Base-by-base conservation (phyloP, 2,797 vertebrate genomes). In the Limnodromus scolopaceus region DNA sequence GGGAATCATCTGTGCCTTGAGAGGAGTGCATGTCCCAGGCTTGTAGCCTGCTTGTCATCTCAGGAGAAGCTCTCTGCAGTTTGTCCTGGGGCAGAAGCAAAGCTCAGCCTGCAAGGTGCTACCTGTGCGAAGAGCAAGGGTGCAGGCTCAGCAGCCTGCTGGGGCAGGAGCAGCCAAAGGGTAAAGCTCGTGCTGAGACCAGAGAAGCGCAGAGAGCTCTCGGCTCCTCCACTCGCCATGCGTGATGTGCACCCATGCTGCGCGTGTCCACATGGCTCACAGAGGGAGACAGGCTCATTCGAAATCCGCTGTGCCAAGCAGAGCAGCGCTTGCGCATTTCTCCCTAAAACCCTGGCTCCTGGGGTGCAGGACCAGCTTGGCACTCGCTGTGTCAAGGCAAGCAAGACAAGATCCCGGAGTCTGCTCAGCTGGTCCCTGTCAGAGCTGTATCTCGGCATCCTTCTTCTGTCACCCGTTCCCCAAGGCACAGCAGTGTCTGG, bases 201-300 rank as follows among this genome's bases (percentile, higher is more conserved):
- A 20, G 24, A 41, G 63, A 15, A 64, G 46, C 0, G 0, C 15
- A 25, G 61, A 78, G 15, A 68, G 60, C 71, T 83, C 68, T 9
- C 1, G 0, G 55, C 53, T 71, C 23, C 34, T 54, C 14, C 74
- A 2, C 39, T 19, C 11, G 0, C 23, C 13, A 0, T 24, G 60
- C 0, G 0, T 5, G 20, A 5, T 58, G 55, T 19, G 57, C 39
- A n/a, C 63, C 79, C 80, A 5, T 3, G 23, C 66, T 74, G 19
- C 8, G 0, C 10, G 0, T 10, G 60, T 34, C 54, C 58, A 2
- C 55, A 4, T 34, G 89, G 65, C 66, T 94, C 87, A 49, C 85
- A 51, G 51, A n/a, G 77, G 63, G 75, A 76, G 12, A 58, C 55
- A 38, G 65, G 30, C 45, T 17, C 36, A 1, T 84, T 36, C 6